Evolutionary conservation across 1,140 invertebrate species (phyloP).

Genomic region (Sipha flava): DNA sequence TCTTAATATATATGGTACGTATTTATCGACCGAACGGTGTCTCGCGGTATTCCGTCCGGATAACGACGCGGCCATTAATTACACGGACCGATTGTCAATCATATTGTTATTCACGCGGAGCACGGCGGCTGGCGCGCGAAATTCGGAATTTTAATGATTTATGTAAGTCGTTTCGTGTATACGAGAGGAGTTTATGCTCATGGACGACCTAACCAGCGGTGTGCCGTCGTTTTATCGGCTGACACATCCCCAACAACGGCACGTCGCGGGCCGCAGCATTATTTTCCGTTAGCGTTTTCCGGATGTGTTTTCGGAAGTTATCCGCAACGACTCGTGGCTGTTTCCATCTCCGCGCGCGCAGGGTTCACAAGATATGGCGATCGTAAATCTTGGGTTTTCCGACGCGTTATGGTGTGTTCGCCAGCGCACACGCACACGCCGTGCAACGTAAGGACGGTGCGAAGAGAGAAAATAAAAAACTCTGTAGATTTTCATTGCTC

Average conservation of each 20-base stretch:
- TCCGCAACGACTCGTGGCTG: neutral
- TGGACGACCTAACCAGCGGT: neutral
- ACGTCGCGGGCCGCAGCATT: neutral
- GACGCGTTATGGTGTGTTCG: neutral
- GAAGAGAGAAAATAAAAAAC: no score
- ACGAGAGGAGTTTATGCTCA: neutral
- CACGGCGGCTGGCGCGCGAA: neutral
- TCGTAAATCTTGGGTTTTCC: conserved; percentile 11
- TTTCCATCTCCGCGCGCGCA: neutral
- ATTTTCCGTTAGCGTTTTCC: neutral
- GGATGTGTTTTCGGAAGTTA: neutral
- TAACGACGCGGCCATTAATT: neutral
- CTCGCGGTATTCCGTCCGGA: neutral
- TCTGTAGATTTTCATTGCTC: neutral
- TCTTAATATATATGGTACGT: no score
- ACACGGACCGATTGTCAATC: neutral
- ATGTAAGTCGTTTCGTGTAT: neutral
- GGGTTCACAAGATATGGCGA: neutral
- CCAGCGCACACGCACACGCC: neutral
- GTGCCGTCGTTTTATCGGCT: neutral
- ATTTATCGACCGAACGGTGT: no score
- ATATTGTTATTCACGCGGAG: neutral
- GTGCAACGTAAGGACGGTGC: neutral
- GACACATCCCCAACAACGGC: neutral
- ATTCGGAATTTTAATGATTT: neutral